Percentiles rank a stretch among this genome's conserved stretches.
These are phyloP conservation scores for Merops nubicus DNA, from an alignment of 2,113 vertebrate genomes.

Conservation along the genomic window DNA sequence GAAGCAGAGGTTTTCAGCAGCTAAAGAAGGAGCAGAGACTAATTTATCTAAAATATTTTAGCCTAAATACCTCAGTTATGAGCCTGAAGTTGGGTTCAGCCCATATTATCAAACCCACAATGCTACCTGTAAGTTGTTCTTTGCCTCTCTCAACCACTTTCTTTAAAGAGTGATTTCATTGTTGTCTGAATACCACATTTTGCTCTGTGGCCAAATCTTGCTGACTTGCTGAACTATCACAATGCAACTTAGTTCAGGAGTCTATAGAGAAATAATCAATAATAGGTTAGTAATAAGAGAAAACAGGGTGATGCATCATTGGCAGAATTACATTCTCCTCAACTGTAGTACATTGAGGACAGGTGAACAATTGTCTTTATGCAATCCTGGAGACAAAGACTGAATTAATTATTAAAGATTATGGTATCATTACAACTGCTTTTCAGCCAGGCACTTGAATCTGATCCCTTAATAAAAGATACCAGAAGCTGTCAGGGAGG, in stretches of 20 bases:
- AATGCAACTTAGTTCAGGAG: neutral
- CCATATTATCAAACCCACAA: neutral
- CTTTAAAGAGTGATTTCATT: neutral
- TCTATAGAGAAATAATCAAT: neutral
- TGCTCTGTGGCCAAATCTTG: neutral
- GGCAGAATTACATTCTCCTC: neutral
- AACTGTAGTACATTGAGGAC: neutral
- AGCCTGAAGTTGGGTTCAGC: neutral
- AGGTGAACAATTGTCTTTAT: neutral
- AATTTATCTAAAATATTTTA: neutral
- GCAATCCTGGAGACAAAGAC: neutral
- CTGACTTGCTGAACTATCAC: neutral
- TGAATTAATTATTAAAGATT: neutral
- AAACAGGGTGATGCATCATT: neutral
- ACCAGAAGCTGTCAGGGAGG: neutral
- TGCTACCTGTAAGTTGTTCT: neutral
- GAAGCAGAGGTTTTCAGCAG: neutral
- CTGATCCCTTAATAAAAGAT: slow-evolving; percentile 17
- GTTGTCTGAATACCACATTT: neutral
- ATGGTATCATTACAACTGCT: neutral
- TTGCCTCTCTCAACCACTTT: neutral
- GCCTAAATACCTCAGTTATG: neutral
- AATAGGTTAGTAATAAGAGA: neutral
- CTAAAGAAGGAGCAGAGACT: neutral
- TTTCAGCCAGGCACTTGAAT: slow-evolving; percentile 21